Evolutionary conservation across 1,140 invertebrate species (phyloP).

Genomic region (Apis laboriosa): DNA sequence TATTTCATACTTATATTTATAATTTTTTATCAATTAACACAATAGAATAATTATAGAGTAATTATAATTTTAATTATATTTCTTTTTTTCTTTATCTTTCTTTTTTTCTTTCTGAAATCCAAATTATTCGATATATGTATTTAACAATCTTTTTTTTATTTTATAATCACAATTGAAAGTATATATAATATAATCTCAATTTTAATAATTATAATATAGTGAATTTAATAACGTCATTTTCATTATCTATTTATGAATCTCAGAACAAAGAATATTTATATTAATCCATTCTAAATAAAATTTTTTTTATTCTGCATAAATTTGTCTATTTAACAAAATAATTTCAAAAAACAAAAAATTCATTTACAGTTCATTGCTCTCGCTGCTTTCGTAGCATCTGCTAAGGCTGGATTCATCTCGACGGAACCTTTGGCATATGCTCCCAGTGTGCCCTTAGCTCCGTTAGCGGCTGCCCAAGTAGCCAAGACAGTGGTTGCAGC

Average conservation of each 20-base stretch:
- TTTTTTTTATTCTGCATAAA: neutral
- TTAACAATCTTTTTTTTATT: neutral
- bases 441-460: constrained; percentile 25
- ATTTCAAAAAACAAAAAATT: neutral
- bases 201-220: no score
- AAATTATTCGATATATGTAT: neutral
- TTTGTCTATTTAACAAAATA: no score
- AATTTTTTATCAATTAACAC: neutral
- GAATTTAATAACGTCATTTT: no score
- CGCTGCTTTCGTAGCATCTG: constrained; percentile 76
- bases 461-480: constrained; percentile 44
- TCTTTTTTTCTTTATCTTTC: neutral
- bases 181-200: no score
- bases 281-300: neutral
- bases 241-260: no score
- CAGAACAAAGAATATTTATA: no score
- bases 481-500: constrained; percentile 66
- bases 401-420: constrained; percentile 75
- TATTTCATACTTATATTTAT: neutral
- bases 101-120: neutral
- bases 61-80: neutral
- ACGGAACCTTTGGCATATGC: constrained; percentile 58
- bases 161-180: no score
- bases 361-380: constrained; percentile 78
- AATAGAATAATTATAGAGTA: neutral